Evolutionary conservation across 2,797 vertebrate species (phyloP), one percentile per base, ranked within the genome.

Genomic region (Falco cherrug): DNA sequence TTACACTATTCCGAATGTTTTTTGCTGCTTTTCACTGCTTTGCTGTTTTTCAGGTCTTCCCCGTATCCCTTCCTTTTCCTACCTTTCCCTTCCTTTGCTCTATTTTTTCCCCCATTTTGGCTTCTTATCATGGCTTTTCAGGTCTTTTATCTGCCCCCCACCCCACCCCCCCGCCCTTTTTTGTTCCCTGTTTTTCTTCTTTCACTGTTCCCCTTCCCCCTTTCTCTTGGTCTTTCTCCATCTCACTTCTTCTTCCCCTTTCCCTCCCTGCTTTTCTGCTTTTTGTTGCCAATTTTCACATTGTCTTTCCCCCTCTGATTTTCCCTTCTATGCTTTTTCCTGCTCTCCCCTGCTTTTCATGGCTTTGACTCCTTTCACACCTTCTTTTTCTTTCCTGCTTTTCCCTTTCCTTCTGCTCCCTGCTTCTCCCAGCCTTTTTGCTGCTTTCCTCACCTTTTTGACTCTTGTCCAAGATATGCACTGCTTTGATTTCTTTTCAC

Each of bases 111-210:
- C 33, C 24, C 2, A 0, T 16, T 79, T 67, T 31, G 12, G 11
- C 14, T 45, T 84, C 47, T 61, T 83, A 57, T 11, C 56, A 20
- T 20, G n/a, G 19, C 20, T 68, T 81, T 67, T 37, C 54, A 77
- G 35, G 24, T 56, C 31, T 28, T 65, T 17, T 28, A 31, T 54
- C 21, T 8, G 39, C 5, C 39, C 39, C 39, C 39, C 39, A 12
- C 39, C 39, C 16, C 3, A 3, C 1, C 20, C 8, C 2, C 0
- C 13, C 15, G 11, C 16, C 22, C 21, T 83, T 20, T 51, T 53
- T 14, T 20, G 5, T 56, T 54, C 28, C 19, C 9, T 39, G 39
- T 12, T 39, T 39, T 39, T 19, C 7, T 75, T 65, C 26, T 24
- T 45, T 5, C 41, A 22, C 28, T 63, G 63, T 56, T 25, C 16